These are phyloP conservation scores for Pogonocichla stellata DNA, from an alignment of 2,113 vertebrate species.

Conservation along the genomic window DNA sequence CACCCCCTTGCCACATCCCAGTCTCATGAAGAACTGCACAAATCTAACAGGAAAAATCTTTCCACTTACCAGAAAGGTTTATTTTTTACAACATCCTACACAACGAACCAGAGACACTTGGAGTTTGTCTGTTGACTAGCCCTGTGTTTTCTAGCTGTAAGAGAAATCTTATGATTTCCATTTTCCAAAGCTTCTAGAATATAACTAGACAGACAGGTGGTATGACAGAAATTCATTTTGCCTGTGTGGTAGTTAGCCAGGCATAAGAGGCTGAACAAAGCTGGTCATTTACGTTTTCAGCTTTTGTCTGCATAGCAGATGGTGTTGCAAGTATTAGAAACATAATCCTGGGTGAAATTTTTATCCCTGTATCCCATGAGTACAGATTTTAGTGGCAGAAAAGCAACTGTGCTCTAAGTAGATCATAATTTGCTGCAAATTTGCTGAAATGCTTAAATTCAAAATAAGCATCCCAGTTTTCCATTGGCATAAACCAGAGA, in stretches of 20 bases:
- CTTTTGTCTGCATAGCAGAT: slow-evolving; percentile 25
- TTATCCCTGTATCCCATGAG: not conserved
- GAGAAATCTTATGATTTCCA: not conserved
- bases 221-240: not conserved
- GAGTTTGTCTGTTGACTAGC: not conserved
- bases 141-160: not conserved
- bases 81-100: not conserved
- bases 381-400: slow-evolving; percentile 17
- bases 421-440: slow-evolving; percentile 3
- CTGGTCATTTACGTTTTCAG: not conserved
- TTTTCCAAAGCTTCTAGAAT: not conserved
- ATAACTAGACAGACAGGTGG: not conserved
- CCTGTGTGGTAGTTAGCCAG: not conserved
- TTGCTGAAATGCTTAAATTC: slow-evolving; percentile 23
- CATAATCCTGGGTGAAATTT: slow-evolving; percentile 41
- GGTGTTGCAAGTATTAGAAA: slow-evolving; percentile 3
- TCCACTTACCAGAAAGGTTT: not conserved
- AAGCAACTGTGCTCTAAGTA: not conserved
- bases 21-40: slow-evolving; percentile 96
- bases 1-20: slow-evolving; percentile 93
- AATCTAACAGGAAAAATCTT: slow-evolving; percentile 76
- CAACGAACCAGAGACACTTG: not conserved
- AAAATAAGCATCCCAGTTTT: not conserved
- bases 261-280: not conserved
- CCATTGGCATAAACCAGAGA: slow-evolving; percentile 4